A percentile compares a stretch with the other conserved stretches of the same genome.
phyloP scores from a whole-genome alignment of 2,113 vertebrate genomes.

The Epinephelus cyanopodus region DNA sequence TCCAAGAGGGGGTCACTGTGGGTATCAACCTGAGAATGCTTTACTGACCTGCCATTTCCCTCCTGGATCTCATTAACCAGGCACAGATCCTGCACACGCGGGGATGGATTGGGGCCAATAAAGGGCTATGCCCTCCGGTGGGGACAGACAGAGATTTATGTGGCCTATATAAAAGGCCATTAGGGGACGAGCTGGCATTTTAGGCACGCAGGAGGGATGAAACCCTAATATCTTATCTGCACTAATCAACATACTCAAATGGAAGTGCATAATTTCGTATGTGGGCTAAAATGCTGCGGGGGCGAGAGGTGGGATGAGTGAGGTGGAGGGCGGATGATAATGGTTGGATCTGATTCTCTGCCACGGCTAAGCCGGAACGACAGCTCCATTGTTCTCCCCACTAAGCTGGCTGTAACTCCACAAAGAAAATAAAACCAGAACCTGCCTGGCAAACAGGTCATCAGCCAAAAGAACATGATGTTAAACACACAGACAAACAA shows the following conservation, averaged over 20 bases:
- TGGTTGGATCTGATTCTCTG: slow-evolving; percentile 34
- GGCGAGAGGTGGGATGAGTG: slow-evolving; percentile 39
- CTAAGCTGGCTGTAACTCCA: slow-evolving; percentile 45
- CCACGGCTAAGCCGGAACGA: slow-evolving; percentile 23
- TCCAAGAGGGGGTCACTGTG: slow-evolving; percentile 40
- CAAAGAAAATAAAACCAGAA: slow-evolving; percentile 50
- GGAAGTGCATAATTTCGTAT: slow-evolving; percentile 44
- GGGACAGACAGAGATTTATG: slow-evolving; percentile 81
- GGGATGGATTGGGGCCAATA: slow-evolving; percentile 61
- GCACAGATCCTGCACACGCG: slow-evolving; percentile 34
- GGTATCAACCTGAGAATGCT: slow-evolving; percentile 52
- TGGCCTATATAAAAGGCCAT: slow-evolving; percentile 77
- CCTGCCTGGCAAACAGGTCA: slow-evolving; percentile 47
- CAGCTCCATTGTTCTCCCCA: slow-evolving; percentile 57
- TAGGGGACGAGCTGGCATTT: slow-evolving; percentile 78
- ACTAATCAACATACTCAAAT: slow-evolving; percentile 71
- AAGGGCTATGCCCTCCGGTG: slow-evolving; percentile 59
- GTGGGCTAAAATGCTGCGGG: slow-evolving; percentile 54
- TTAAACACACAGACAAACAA: background rate
- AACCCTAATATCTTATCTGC: slow-evolving; percentile 68
- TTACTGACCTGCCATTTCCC: slow-evolving; percentile 46
- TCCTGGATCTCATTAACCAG: slow-evolving; percentile 78
- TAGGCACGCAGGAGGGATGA: slow-evolving; percentile 57
- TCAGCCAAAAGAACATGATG: slow-evolving; percentile 2
- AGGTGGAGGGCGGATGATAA: slow-evolving; percentile 49